Evolutionary conservation across 2,797 vertebrate genomes (phyloP), one percentile per base, ranked within the genome.

Genomic region (Epinephelus coioides): DNA sequence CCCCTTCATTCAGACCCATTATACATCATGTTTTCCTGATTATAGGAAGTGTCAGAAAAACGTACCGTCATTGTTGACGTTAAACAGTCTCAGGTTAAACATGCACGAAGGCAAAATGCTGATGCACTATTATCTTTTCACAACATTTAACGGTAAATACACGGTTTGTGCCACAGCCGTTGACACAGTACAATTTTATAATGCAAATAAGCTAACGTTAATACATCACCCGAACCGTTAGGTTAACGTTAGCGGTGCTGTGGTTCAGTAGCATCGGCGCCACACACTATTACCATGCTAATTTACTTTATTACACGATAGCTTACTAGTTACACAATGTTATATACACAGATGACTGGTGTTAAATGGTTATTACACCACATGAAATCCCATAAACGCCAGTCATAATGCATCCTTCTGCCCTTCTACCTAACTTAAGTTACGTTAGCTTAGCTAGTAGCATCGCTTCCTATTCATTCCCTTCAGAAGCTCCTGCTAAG

Each of bases 381-480:
- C 13, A 30, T 5, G 18, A 2, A 65, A 59, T 40, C 0, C 0
- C 3, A 13, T 34, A 19, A 12, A 25, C 23, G 0, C 3, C 47
- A 15, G 50, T 50, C 19, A 15, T 1, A 2, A 59, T 1, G 76
- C 54, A 25, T 34, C 53, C 40, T 64, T 43, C 23, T 17, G 8
- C 55, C 8, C 25, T 62, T 66, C 65, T 30, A 49, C 70, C 47
- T 27, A 77, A 84, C 75, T 83, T 61, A 38, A 69, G 67, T 61
- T 19, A 3, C 70, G 82, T 56, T 89, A 86, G 86, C 88, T 87
- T 81, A 84, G 87, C 86, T 61, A 5, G 1, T 38, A 67, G 73
- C 78, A 51, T 62, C 69, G 73, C 72, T 80, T 76, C 82, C 85
- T 74, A 79, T 88, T 87, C 86, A 83, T 88, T 88, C 63, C 62